phyloP scores from a whole-genome alignment of 2,113 vertebrate species.

The Thinocorus orbignyianus region DNA sequence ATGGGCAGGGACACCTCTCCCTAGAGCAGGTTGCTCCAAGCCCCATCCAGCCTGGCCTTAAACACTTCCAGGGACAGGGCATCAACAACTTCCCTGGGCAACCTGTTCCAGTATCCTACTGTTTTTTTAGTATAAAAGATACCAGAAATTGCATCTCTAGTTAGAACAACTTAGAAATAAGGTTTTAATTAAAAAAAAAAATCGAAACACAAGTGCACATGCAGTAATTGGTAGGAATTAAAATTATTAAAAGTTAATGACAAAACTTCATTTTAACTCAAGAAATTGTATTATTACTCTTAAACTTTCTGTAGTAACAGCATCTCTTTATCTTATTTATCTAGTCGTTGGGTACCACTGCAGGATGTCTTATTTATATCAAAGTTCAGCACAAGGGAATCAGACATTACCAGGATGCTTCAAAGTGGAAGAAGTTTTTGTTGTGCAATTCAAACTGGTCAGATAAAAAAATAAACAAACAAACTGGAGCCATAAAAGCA shows the following conservation, averaged over 20 bases:
- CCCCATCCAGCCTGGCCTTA: too few species aligned
- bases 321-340: neutral
- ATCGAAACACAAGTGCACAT: fast-evolving
- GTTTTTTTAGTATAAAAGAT: too few species aligned
- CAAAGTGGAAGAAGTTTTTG: neutral
- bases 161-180: neutral
- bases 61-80: too few species aligned
- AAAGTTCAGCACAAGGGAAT: neutral
- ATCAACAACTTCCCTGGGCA: too few species aligned
- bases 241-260: neutral
- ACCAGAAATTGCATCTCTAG: neutral
- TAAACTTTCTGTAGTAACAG: neutral
- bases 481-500: neutral
- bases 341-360: neutral
- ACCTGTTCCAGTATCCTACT: too few species aligned
- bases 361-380: neutral
- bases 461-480: neutral
- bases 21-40: too few species aligned
- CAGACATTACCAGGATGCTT: neutral
- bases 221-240: fast-evolving
- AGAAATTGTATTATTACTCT: neutral
- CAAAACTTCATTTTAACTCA: neutral
- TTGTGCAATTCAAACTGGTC: neutral
- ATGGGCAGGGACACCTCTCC: too few species aligned
- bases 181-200: too few species aligned